These are phyloP conservation scores for Pangasius larnaudii DNA, from an alignment of 2,797 vertebrate species.

Conservation along the genomic window DNA sequence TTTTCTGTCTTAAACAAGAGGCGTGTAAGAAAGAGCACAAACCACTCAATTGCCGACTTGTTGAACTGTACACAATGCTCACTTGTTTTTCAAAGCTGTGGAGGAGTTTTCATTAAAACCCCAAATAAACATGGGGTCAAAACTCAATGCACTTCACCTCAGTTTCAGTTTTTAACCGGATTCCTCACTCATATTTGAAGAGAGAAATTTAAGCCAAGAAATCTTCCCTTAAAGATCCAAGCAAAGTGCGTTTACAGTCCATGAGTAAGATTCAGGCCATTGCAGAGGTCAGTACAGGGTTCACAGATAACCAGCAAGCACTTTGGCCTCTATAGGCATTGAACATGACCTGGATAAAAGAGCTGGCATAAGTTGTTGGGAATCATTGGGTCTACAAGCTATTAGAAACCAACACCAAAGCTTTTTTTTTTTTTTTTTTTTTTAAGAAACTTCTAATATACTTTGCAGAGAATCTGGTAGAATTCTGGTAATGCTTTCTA, in stretches of 20 bases:
- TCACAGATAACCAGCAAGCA: slow-evolving; percentile 4
- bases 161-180: slow-evolving; percentile 13
- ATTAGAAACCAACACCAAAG: neutral
- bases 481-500: neutral
- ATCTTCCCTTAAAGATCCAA: neutral
- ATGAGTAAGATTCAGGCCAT: slow-evolving; percentile 9
- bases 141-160: slow-evolving; percentile 13
- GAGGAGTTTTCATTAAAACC: slow-evolving; percentile 23
- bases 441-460: neutral
- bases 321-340: neutral
- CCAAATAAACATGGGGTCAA: slow-evolving; percentile 14
- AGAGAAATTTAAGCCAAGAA: slow-evolving; percentile 3
- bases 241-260: slow-evolving; percentile 8
- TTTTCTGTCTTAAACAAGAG: neutral
- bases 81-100: slow-evolving; percentile 19
- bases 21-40: neutral
- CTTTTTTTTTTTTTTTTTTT: neutral
- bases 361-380: neutral
- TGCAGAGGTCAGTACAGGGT: slow-evolving; percentile 17
- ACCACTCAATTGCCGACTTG: neutral
- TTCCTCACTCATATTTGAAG: slow-evolving; percentile 42
- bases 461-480: neutral
- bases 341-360: neutral
- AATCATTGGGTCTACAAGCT: neutral
- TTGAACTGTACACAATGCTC: slow-evolving; percentile 11